Conservation (phyloP, 2,113 vertebrate species). For the Nesogale talazaci region DNA sequence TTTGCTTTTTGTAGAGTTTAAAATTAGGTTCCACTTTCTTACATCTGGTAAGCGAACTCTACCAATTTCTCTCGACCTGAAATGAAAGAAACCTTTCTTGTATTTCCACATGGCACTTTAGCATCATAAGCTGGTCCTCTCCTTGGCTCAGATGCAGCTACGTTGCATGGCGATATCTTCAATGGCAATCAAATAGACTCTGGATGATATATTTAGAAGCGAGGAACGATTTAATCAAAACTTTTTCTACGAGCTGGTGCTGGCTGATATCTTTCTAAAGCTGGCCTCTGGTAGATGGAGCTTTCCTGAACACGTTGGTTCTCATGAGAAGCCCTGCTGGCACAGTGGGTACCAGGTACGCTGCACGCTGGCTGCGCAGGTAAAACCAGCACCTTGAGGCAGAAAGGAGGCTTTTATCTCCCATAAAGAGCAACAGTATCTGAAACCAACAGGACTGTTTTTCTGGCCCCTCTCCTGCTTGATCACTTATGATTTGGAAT, state of each 20-base stretch:
- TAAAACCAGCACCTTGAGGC: too few species aligned
- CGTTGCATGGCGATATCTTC: background rate
- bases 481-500: too few species aligned
- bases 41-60: background rate
- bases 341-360: too few species aligned
- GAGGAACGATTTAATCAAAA: too few species aligned
- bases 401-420: too few species aligned
- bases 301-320: constrained; percentile 22
- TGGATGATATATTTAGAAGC: constrained; percentile 3
- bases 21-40: background rate
- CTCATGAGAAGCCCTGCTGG: background rate
- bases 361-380: too few species aligned
- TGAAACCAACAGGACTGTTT: too few species aligned
- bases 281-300: background rate
- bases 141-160: constrained; percentile 23
- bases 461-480: too few species aligned
- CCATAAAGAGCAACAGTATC: too few species aligned
- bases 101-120: background rate
- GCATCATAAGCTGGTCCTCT: background rate
- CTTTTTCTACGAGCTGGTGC: background rate
- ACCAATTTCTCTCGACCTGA: background rate
- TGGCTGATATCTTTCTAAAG: background rate
- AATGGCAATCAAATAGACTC: background rate
- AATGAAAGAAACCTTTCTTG: background rate
- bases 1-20: background rate